Evolutionary conservation across 37 sponge, comb jelly and placozoan species (phyloP), one percentile per base, ranked within the genome.

Genomic region (Cliona cf. orientalis): DNA sequence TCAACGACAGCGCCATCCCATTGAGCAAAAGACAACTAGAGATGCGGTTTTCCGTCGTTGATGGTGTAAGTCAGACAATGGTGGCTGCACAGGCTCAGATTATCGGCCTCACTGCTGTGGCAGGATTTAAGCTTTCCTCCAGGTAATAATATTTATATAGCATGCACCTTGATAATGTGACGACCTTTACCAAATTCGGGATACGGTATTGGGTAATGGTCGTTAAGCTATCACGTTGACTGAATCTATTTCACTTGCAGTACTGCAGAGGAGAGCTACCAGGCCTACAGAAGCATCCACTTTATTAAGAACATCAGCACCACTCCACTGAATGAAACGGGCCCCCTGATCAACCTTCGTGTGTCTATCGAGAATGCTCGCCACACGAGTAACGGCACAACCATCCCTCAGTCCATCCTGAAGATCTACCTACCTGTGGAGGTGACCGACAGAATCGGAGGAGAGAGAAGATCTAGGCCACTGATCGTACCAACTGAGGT

Each of bases 321-420:
- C 11, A 44, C 74, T 1, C 56, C 56, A 14, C 75, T 83, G 39
- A 49, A 72, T 32, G 42, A 60, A 6, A 71, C 71, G 1, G 81
- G 81, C 25, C 84, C 84, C 6, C 32, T 26, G 22, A 28, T 83
- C 35, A 19, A 21, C 37, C 49, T 64, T 28, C 31, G 53, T 22
- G 42, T 83, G 2, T 12, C 36, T 7, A 57, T 37, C 5, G 60
- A 40, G 9, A 80, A 80, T 39, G 2, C 23, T 26, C 59, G 53
- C 1, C 25, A 67, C 9, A 56, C 4, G 34, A 29, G 61, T 23
- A 57, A 31, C 29, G 81, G 81, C 5, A 71, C 81, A 36, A 26
- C 72, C n/a, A 37, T 81, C 62, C 81, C 81, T 42, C 62, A 31
- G 25, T 44, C 72, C 41, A 81, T 72, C 43, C 60, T 81, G 21